A percentile compares a stretch with the other conserved stretches of the same genome.
These are phyloP conservation scores for Mythimna loreyi DNA, from an alignment of 2,888 invertebrate species.

Conservation along the genomic window DNA sequence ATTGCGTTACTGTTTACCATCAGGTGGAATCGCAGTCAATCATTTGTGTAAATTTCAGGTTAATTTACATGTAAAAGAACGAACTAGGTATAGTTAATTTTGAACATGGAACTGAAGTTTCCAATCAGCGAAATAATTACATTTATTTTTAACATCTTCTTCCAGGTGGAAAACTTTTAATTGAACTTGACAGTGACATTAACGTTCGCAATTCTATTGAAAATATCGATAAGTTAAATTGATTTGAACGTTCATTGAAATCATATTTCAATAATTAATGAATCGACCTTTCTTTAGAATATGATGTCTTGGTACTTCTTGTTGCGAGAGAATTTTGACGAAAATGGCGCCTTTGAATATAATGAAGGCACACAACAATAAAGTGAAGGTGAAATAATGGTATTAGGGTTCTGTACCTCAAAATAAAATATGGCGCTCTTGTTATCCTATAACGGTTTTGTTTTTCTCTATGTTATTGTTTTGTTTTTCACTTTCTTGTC, in stretches of 20 bases:
- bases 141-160: constrained; percentile 16
- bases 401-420: too few species aligned
- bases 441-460: too few species aligned
- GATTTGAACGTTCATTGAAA: constrained; percentile 37
- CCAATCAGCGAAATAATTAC: constrained; percentile 29
- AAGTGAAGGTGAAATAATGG: neutral
- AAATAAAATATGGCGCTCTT: too few species aligned
- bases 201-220: constrained; percentile 25
- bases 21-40: too few species aligned
- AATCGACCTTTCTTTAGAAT: constrained; percentile 3
- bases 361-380: neutral
- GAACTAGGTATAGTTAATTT: neutral
- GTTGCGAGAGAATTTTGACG: neutral
- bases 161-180: constrained; percentile 19
- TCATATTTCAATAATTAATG: constrained; percentile 18
- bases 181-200: constrained; percentile 38
- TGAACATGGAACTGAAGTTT: neutral
- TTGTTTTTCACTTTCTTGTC: too few species aligned
- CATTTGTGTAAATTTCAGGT: too few species aligned
- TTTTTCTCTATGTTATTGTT: too few species aligned
- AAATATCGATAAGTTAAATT: constrained; percentile 33
- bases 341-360: neutral
- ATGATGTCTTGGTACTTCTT: constrained; percentile 13
- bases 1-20: too few species aligned
- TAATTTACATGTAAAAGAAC: neutral